These are phyloP conservation scores for Acanthococcus lagerstroemiae DNA, from an alignment of 2,888 invertebrate genomes.

Conservation along the genomic window DNA sequence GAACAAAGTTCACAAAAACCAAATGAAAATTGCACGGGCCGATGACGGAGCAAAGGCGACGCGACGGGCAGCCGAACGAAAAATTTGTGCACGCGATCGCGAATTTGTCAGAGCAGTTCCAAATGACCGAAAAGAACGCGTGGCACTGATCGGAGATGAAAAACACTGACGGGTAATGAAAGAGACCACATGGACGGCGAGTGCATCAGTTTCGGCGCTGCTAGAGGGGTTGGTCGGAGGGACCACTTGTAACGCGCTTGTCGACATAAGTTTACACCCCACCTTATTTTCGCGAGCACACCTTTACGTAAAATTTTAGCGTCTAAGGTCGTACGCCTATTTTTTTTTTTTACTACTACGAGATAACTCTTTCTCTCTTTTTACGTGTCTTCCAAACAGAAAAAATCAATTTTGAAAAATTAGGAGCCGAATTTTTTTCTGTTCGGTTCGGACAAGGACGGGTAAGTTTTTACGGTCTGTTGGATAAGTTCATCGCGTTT, in stretches of 20 bases:
- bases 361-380: not conserved
- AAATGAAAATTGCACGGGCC: no score
- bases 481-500: no score
- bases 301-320: slow-evolving; percentile 18
- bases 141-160: not conserved
- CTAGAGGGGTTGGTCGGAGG: slow-evolving; percentile 20
- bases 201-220: slow-evolving; percentile 13
- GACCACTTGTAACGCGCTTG: slow-evolving; percentile 30
- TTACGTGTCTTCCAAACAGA: not conserved
- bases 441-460: no score
- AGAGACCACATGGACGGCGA: slow-evolving; percentile 25
- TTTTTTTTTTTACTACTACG: not conserved
- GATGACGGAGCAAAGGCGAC: no score
- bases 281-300: slow-evolving; percentile 10
- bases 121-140: no score
- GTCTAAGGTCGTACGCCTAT: slow-evolving; percentile 8
- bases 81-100: no score
- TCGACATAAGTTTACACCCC: slow-evolving; percentile 24
- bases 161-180: slow-evolving; percentile 10
- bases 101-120: no score
- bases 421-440: no score
- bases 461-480: no score
- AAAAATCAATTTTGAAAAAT: no score
- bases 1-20: no score
- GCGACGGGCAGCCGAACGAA: no score